Evolutionary conservation across 2,797 vertebrate species (phyloP).

Genomic region (Amphiprion clarkii): DNA sequence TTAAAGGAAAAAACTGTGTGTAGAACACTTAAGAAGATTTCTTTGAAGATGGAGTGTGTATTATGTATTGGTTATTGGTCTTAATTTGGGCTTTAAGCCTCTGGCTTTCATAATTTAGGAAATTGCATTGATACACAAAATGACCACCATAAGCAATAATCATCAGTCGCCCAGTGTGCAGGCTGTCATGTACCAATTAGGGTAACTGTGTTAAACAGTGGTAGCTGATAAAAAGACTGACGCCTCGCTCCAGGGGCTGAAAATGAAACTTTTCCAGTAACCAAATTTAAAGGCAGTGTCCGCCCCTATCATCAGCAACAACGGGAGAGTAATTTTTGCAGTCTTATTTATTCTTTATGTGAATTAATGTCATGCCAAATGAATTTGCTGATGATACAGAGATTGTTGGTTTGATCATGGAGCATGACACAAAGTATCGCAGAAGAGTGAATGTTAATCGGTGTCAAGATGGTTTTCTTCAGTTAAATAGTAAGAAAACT

Average conservation of each 20-base stretch:
- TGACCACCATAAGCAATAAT: conserved; percentile 33
- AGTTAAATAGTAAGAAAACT: too few relatives aligned
- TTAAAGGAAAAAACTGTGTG: neutral
- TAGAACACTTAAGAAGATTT: neutral
- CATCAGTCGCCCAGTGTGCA: conserved; percentile 33
- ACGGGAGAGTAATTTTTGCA: too few relatives aligned
- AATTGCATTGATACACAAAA: conserved; percentile 21
- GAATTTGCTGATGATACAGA: too few relatives aligned
- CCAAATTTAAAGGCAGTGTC: neutral
- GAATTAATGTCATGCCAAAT: too few relatives aligned
- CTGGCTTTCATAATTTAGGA: conserved; percentile 10
- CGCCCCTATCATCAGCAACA: too few relatives aligned
- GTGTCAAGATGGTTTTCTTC: too few relatives aligned
- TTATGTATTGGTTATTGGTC: conserved; percentile 16
- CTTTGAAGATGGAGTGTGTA: neutral
- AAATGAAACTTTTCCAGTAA: neutral
- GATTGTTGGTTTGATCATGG: too few relatives aligned
- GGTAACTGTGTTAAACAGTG: conserved; percentile 24
- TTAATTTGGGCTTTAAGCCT: conserved; percentile 4
- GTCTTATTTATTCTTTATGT: too few relatives aligned
- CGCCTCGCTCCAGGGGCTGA: conserved; percentile 8
- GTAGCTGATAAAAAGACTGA: conserved; percentile 32
- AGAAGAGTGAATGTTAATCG: too few relatives aligned
- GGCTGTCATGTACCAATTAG: conserved; percentile 39
- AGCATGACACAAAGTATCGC: too few relatives aligned